phyloP scores from a whole-genome alignment of 2,888 invertebrate species.

The Philereme vetulata region DNA sequence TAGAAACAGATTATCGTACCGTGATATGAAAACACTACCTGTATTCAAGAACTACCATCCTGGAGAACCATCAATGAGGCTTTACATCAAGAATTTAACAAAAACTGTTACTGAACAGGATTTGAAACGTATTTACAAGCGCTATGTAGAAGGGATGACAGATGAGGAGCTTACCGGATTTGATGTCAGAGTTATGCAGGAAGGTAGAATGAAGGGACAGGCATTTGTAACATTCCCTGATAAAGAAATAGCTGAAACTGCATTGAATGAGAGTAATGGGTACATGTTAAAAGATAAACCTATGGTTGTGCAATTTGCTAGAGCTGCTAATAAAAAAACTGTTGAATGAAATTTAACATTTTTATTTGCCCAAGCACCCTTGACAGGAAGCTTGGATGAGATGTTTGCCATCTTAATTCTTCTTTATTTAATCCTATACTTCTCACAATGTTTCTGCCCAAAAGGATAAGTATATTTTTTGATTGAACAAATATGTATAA shows the following conservation, averaged over 20 bases:
- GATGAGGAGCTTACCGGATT: conserved; percentile 77
- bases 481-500: too few species aligned
- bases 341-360: conserved; percentile 45
- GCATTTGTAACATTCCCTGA: conserved; percentile 94
- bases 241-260: conserved; percentile 87
- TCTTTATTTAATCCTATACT: too few species aligned
- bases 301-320: conserved; percentile 94
- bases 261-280: conserved; percentile 93
- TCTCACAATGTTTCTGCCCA: too few species aligned
- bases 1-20: conserved; percentile 87
- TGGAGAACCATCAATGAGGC: conserved; percentile 90
- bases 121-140: conserved; percentile 89
- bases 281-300: conserved; percentile 94
- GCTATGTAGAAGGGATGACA: conserved; percentile 80
- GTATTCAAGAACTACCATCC: conserved; percentile 94
- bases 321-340: conserved; percentile 75
- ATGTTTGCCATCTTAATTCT: too few species aligned
- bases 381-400: too few species aligned
- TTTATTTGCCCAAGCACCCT: conserved; percentile 8
- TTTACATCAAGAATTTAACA: conserved; percentile 96
- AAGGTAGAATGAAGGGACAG: conserved; percentile 98
- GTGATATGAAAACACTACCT: conserved; percentile 88
- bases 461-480: too few species aligned
- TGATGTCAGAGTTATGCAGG: conserved; percentile 93
- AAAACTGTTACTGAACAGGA: conserved; percentile 91